Base-by-base conservation (phyloP, 2,888 invertebrate species). In the Stramonita haemastoma region DNA sequence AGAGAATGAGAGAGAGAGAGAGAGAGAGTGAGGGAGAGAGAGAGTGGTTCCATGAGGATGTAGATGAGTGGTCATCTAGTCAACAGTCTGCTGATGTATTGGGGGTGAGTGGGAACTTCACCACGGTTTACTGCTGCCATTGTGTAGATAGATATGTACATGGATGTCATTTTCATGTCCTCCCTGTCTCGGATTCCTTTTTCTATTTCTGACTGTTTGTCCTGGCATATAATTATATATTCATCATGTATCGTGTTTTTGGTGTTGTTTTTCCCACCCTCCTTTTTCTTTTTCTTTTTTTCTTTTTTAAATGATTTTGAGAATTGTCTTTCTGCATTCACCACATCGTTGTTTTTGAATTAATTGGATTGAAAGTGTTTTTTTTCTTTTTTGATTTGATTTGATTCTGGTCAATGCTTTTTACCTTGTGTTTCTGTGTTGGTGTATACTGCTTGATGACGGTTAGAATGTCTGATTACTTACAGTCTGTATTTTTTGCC, bases 21-120 rank as follows among this genome's bases (percentile, higher is more conserved):
- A 46, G 46, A 5, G 46, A 46, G 46, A 46, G 46, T 8, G 34
- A 32, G 11, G 4, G 5, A 13, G 79, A 79, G 4, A 19, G 32
- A 32, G 13, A 34, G 29, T 11, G 34, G 34, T 36, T 46, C 36
- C 36, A 36, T 26, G 17, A 32, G 32, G 5, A 15, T 32, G 22
- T 86, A 86, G 86, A 66, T 86, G 86, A 86, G 86, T 86, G 86
- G 66, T 66, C 0, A 5, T 86, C 86, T 86, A 86, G 86, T 86
- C 86, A 56, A 66, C n/a, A 56, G n/a, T 29, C 29, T 66, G 66
- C 86, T 34, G 29, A 17, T 57, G 57, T 34, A 29, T 66, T 86
- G 34, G n/a, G n/a, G 32, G n/a, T 32, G 32, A 34, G 32, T 34
- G 5, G 81, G 46, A 46, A 46, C 46, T 46, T 36, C 36, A 36